These are phyloP conservation scores for Sinocyclocheilus maitianheensis DNA, from an alignment of 2,113 vertebrate genomes.

Conservation along the genomic window DNA sequence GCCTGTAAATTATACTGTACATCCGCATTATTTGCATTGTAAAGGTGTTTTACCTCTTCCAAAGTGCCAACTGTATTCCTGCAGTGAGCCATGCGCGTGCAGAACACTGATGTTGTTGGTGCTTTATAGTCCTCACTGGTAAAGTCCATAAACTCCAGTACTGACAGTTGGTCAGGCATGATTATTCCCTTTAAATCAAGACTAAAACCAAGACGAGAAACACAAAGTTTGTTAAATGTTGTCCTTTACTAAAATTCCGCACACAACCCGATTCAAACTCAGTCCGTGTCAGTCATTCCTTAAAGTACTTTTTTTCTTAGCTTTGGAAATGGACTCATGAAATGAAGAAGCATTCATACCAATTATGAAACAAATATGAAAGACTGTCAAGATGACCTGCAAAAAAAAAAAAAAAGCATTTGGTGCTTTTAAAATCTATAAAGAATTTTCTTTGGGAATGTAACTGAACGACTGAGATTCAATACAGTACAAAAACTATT, in stretches of 20 bases:
- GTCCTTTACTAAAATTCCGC: not conserved
- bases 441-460: too few species aligned
- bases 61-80: constrained; percentile 86
- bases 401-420: too few species aligned
- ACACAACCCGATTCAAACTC: not conserved
- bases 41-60: constrained; percentile 83
- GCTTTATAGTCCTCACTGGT: constrained; percentile 95
- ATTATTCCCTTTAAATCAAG: not conserved
- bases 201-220: not conserved
- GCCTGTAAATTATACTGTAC: not conserved
- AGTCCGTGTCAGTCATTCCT: not conserved
- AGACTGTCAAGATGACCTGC: too few species aligned
- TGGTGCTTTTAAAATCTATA: too few species aligned
- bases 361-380: too few species aligned
- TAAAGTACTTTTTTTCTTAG: not conserved
- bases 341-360: not conserved
- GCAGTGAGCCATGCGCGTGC: constrained; percentile 88
- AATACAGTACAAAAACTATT: too few species aligned
- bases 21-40: not conserved
- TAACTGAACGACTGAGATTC: too few species aligned
- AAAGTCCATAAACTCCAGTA: constrained; percentile 88
- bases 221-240: not conserved
- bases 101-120: constrained; percentile 93
- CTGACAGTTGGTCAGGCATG: constrained; percentile 89
- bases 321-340: not conserved